Percentiles rank a stretch among this genome's conserved stretches.
phyloP scores from a whole-genome alignment of 1,140 invertebrate genomes.

The Cotesia glomerata region DNA sequence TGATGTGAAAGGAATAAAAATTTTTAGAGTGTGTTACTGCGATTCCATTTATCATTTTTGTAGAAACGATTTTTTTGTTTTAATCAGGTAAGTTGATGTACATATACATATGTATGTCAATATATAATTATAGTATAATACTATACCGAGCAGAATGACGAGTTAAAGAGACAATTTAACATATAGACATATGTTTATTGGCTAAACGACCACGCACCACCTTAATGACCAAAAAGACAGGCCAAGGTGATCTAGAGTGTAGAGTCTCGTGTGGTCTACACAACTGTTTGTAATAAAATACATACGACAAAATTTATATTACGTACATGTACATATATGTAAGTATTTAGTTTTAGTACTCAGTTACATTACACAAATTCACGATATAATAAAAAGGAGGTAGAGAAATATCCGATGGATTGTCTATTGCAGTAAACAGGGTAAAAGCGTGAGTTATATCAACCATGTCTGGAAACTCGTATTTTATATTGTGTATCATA shows the following conservation, averaged over 20 bases:
- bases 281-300: neutral
- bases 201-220: neutral
- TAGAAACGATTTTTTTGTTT: too few species aligned
- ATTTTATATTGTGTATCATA: constrained; percentile 7
- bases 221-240: constrained; percentile 9
- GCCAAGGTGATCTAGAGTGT: constrained; percentile 10
- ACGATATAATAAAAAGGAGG: neutral
- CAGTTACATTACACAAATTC: too few species aligned
- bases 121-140: neutral
- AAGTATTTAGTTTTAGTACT: neutral
- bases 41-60: too few species aligned
- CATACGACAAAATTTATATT: neutral
- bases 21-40: too few species aligned
- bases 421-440: too few species aligned
- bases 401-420: too few species aligned
- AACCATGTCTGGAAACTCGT: neutral
- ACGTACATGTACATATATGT: neutral
- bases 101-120: too few species aligned
- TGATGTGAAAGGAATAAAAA: too few species aligned
- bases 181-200: neutral
- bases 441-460: too few species aligned
- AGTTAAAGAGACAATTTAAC: neutral
- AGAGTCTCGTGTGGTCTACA: neutral
- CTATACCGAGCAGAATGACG: neutral
- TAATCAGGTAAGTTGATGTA: too few species aligned